Percentiles rank a stretch among this genome's conserved stretches.
Evolutionary conservation across 2,888 invertebrate species (phyloP).

Genomic region (Trachelus troglodyta): DNA sequence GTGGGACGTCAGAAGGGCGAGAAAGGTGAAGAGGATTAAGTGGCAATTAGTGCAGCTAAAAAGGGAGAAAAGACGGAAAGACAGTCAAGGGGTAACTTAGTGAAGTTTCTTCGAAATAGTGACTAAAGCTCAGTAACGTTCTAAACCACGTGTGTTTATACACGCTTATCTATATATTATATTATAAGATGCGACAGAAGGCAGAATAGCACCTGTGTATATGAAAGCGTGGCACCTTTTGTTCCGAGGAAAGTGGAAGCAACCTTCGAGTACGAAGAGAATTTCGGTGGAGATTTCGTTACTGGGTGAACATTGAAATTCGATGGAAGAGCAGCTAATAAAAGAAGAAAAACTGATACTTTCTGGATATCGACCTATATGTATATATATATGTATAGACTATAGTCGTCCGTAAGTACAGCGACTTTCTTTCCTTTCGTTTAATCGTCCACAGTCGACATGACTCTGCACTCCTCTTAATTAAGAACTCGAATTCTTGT

Average conservation of each 20-base stretch:
- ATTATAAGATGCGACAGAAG: background rate
- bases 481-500: slow-evolving; percentile 37
- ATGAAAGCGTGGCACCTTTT: background rate
- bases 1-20: background rate
- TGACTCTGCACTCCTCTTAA: slow-evolving; percentile 50
- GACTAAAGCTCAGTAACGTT: no score
- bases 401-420: background rate
- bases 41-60: background rate
- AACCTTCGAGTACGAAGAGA: background rate
- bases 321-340: background rate
- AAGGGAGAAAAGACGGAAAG: background rate
- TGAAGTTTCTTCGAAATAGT: no score
- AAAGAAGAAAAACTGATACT: background rate
- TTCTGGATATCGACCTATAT: background rate
- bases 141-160: background rate
- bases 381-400: background rate
- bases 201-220: background rate
- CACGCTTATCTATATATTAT: background rate
- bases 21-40: background rate
- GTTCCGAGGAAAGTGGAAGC: background rate
- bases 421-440: background rate
- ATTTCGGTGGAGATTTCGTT: background rate
- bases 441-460: slow-evolving; percentile 23
- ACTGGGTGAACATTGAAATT: background rate
- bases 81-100: no score